phyloP scores from a whole-genome alignment of 2,113 vertebrate species.

The Sturnus vulgaris region DNA sequence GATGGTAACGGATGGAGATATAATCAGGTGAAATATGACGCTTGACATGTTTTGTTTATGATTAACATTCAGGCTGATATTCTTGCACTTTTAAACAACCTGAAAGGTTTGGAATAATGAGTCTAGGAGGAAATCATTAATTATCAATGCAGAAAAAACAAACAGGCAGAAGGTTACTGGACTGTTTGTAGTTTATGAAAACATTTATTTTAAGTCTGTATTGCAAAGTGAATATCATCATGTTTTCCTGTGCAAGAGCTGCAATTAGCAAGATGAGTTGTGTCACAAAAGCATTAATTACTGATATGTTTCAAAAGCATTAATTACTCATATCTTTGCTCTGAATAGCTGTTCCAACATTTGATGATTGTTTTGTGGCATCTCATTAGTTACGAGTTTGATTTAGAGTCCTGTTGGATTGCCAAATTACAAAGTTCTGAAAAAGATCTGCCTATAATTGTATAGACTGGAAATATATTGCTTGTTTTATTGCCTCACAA shows the following conservation, averaged over 20 bases:
- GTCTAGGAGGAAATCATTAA: background rate
- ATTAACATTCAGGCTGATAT: background rate
- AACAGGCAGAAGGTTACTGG: background rate
- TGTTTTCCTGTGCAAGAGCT: slow-evolving; percentile 29
- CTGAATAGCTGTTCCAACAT: slow-evolving; percentile 39
- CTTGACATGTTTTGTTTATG: background rate
- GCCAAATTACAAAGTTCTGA: slow-evolving; percentile 6
- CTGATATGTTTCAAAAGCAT: slow-evolving; percentile 52
- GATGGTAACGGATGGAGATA: background rate
- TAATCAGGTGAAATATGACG: background rate
- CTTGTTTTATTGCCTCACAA: background rate
- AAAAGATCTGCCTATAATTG: background rate
- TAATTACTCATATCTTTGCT: slow-evolving; percentile 58
- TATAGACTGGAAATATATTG: background rate
- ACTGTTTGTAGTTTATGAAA: slow-evolving; percentile 25
- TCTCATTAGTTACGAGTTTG: slow-evolving; percentile 38
- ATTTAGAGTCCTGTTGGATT: slow-evolving; percentile 23
- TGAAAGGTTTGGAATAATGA: background rate
- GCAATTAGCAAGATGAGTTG: slow-evolving; percentile 56
- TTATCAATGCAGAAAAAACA: slow-evolving; percentile 23
- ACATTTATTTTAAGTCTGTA: slow-evolving; percentile 28
- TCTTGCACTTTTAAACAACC: background rate
- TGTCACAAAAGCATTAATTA: slow-evolving; percentile 65
- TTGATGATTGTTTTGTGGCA: slow-evolving; percentile 47
- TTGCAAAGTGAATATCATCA: background rate